Conservation (phyloP, 2,888 invertebrate species). For the Melanargia galathea region DNA sequence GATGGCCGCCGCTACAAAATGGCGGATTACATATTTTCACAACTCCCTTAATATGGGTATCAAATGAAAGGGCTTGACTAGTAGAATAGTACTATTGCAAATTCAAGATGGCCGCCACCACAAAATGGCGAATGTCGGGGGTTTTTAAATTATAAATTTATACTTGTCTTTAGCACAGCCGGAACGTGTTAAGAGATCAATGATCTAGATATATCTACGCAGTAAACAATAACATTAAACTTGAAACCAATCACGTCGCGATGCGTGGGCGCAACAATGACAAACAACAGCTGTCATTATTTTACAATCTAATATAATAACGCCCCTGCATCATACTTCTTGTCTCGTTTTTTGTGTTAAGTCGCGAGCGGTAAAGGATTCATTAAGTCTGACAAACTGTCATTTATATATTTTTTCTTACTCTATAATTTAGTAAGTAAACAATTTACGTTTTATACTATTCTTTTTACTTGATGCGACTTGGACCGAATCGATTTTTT, state of each 20-base stretch:
- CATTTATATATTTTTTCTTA: slow-evolving; percentile 17
- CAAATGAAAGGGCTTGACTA: too few relatives aligned
- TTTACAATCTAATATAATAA: slow-evolving; percentile 66
- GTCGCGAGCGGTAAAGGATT: slow-evolving; percentile 5
- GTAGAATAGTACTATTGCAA: too few relatives aligned
- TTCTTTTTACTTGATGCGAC: slow-evolving; percentile 2
- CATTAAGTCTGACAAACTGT: slow-evolving; percentile 20
- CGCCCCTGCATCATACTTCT: slow-evolving; percentile 58
- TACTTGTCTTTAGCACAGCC: neutral
- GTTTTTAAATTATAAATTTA: too few relatives aligned
- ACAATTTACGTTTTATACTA: slow-evolving; percentile 13
- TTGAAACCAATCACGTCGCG: slow-evolving; percentile 48
- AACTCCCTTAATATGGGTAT: too few relatives aligned
- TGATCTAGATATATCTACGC: slow-evolving; percentile 31
- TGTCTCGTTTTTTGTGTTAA: slow-evolving; percentile 52
- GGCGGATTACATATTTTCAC: too few relatives aligned
- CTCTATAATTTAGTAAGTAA: slow-evolving; percentile 16
- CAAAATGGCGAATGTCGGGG: too few relatives aligned
- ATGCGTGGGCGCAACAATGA: slow-evolving; percentile 58
- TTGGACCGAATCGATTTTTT: slow-evolving; percentile 18
- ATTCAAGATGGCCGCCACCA: too few relatives aligned
- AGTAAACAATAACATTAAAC: slow-evolving; percentile 39
- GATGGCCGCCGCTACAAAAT: too few relatives aligned
- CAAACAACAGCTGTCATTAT: slow-evolving; percentile 61
- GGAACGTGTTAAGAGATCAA: slow-evolving; percentile 36